Base-by-base conservation (phyloP, 2,797 vertebrate genomes). In the Falco peregrinus region DNA sequence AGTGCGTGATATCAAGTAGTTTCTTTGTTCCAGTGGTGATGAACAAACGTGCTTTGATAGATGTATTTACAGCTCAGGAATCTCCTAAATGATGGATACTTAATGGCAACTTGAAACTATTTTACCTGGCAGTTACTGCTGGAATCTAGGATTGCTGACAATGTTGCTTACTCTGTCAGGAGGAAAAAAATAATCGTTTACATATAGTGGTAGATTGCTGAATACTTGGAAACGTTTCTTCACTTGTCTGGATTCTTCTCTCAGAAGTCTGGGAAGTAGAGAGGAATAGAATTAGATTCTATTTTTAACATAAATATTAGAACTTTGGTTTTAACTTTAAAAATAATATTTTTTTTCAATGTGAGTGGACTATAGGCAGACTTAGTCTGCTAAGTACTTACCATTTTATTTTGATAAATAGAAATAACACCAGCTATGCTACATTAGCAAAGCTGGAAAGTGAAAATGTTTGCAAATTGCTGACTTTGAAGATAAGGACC, bases 401-500 rank as follows among this genome's bases (percentile, higher is more conserved):
- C 75, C 69, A 64, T n/a, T 60, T 84, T 82, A 37, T 57, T 64
- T 59, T 80, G 64, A 76, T 90, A 56, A 91, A 64, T 37, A 73
- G 41, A 76, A 94, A 64, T 78, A 94, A 76, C 53, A 78, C 29
- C 24, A 74, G 33, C 74, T 87, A 47, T 75, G 71, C 64, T 84
- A 20, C 1, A 1, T 80, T 85, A 69, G 82, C 45, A 83, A 81
- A 90, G 85, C 43, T 88, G 84, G 50, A 63, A 64, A 91, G 60
- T 74, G 17, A 91, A 93, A 94, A 83, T 74, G 74, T 87, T 96
- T 94, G 78, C 78, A 41, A 69, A 77, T 83, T 0, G 7, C 77
- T 96, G 89, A 87, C 87, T 91, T 95, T 83, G 56, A 77, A 95
- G 92, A 91, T 96, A 95, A 96, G 41, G 59, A 74, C 43, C 14